phyloP scores from a whole-genome alignment of 2,888 invertebrate genomes.

The Morpho achilles region DNA sequence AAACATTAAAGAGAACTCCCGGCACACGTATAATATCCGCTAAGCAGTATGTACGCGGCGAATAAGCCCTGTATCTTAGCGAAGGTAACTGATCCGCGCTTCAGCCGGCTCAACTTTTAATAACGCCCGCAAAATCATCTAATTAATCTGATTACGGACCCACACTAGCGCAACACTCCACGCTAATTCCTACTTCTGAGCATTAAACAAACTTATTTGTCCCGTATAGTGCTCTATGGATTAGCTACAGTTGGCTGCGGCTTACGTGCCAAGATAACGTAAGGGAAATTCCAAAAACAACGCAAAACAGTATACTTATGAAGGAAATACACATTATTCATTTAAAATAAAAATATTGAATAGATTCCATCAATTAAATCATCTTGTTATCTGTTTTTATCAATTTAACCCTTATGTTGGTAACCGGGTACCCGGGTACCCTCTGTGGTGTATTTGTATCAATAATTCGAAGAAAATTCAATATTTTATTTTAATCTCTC shows the following conservation, averaged over 20 bases:
- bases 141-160: slow-evolving; percentile 74
- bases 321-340: too few species aligned
- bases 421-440: too few species aligned
- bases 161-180: slow-evolving; percentile 57
- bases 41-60: slow-evolving; percentile 65
- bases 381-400: too few species aligned
- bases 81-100: slow-evolving; percentile 64
- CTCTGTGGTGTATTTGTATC: too few species aligned
- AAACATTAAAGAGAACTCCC: slow-evolving; percentile 75
- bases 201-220: slow-evolving; percentile 68
- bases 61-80: slow-evolving; percentile 72
- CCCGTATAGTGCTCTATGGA: slow-evolving; percentile 58
- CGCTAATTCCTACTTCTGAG: slow-evolving; percentile 65
- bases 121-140: slow-evolving; percentile 74
- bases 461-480: too few species aligned
- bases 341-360: background rate
- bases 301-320: too few species aligned
- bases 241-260: slow-evolving; percentile 46
- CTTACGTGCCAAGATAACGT: slow-evolving; percentile 38
- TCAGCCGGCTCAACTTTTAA: slow-evolving; percentile 75
- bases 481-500: too few species aligned
- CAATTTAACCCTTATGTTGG: too few species aligned
- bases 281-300: slow-evolving; percentile 19
- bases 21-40: slow-evolving; percentile 71
- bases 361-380: too few species aligned